Evolutionary conservation across 2,888 invertebrate genomes (phyloP), one percentile per base, ranked within the genome.

Genomic region (Drosophila falleni): DNA sequence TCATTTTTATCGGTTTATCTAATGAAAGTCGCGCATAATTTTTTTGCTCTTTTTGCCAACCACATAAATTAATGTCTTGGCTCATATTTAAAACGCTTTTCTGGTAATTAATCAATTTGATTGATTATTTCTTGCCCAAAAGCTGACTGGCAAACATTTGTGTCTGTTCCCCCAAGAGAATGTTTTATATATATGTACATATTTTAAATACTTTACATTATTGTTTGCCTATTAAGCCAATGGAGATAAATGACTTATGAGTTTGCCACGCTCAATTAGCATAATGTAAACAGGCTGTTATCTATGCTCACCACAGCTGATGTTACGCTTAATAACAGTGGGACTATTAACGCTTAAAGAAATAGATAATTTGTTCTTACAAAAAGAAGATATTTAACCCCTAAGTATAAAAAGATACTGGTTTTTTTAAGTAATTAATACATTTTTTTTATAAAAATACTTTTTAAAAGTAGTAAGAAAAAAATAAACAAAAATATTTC

Each of bases 41-140:
- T 50, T 35, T 44, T 23, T 23, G 23, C 23, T 29, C n/a, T 23
- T 60, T 55, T 50, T 58, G 11, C 31, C 23, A 5, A 67, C 82
- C 86, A 80, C 78, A 82, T 65, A 83, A 83, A 88, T 83, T 85
- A 82, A 83, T 88, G 83, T 74, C 60, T 51, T 61, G 69, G 50
- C 72, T 72, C 72, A 79, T 76, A 83, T 87, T 74, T 83, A 74
- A 83, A 85, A 81, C 73, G 71, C 46, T 78, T 70, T 66, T 71
- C 65, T 42, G 72, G 79, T 86, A 87, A 87, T 87, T 87, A 89
- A 89, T 87, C 87, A 87, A 79, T 81, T 81, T 87, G 89, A 87
- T 87, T 81, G 89, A 89, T 89, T 75, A 86, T 83, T 77, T 77
- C 61, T 46, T 67, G 69, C 59, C 62, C 65, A 67, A 68, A 59